phyloP scores from a whole-genome alignment of 2,888 invertebrate genomes.

The Sisyra nigra region DNA sequence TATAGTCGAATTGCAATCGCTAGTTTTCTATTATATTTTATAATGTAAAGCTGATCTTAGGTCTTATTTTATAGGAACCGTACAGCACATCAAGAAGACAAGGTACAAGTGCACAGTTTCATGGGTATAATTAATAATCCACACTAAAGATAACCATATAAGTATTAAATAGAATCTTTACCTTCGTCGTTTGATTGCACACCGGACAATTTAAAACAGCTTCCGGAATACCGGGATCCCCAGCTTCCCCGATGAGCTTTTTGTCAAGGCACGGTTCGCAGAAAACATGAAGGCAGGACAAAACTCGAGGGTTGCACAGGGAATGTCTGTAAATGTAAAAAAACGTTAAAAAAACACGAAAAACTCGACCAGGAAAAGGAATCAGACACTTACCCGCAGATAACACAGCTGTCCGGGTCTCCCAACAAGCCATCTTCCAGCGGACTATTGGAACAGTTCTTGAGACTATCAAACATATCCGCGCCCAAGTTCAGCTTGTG shows the following conservation, averaged over 20 bases:
- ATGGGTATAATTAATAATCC: too few relatives aligned
- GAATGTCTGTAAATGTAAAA: slow-evolving; percentile 39
- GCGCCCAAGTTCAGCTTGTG: slow-evolving; percentile 23
- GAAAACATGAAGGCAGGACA: slow-evolving; percentile 89
- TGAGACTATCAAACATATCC: slow-evolving; percentile 24
- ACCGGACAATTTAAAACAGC: slow-evolving; percentile 56
- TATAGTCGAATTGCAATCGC: too few relatives aligned
- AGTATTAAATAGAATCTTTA: slow-evolving; percentile 25
- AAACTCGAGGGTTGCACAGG: slow-evolving; percentile 66
- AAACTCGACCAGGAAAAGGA: not conserved
- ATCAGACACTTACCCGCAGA: slow-evolving; percentile 25
- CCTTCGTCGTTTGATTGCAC: slow-evolving; percentile 76
- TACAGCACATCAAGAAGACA: too few relatives aligned
- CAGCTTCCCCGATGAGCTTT: slow-evolving; percentile 53
- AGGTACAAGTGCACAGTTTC: too few relatives aligned
- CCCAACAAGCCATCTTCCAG: slow-evolving; percentile 25
- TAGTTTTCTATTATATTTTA: too few relatives aligned
- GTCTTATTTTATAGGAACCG: too few relatives aligned
- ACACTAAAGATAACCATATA: too few relatives aligned
- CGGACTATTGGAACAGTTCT: slow-evolving; percentile 22
- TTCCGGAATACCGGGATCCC: slow-evolving; percentile 46
- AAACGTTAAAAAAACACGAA: not conserved
- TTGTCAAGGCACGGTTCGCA: slow-evolving; percentile 85
- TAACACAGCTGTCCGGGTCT: slow-evolving; percentile 27
- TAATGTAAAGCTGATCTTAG: too few relatives aligned